Evolutionary conservation across 2,888 invertebrate species (phyloP), one percentile per base, ranked within the genome.

Genomic region (Hydriomena furcata): DNA sequence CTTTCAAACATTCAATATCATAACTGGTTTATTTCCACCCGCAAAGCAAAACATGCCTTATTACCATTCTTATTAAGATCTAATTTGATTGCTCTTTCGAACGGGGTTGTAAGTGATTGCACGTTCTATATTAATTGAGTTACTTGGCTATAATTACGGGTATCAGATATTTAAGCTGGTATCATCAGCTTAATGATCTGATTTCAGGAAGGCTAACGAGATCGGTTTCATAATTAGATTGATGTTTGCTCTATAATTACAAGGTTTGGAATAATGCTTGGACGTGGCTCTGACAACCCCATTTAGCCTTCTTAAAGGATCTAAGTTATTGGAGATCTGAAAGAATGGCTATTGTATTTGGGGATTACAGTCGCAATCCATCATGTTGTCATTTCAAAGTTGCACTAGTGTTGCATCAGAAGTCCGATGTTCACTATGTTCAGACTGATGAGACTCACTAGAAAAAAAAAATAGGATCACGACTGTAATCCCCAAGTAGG

Each of bases 131-230:
- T 74, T 84, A 79, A 81, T 80, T 77, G 76, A 79, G 72, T 79
- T 73, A 77, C 79, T 76, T 69, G 58, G 68, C 65, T 76, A 69
- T 77, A 76, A 77, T 76, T 74, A 73, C 68, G 68, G 60, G 64
- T 76, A 77, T 81, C 76, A 71, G 68, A n/a, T 78, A 70, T 76
- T 78, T 76, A 76, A 74, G 68, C 63, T 68, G 53, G 60, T 67
- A 69, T 83, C 76, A 82, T 84, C 82, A 82, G 73, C 65, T 65
- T 74, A 75, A 75, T 76, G 73, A 76, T 73, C 62, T 62, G 66
- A 71, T 71, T 71, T 68, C 66, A 66, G 63, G 67, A 66, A 57
- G 60, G 65, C 34, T 58, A 56, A 56, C 50, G 62, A 66, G 60
- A 44, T 52, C 37, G 44, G 41, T 36, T 51, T 55, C 59, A 58